Conservation (phyloP, 1,140 invertebrate genomes). For the Drosophila gunungcola region DNA sequence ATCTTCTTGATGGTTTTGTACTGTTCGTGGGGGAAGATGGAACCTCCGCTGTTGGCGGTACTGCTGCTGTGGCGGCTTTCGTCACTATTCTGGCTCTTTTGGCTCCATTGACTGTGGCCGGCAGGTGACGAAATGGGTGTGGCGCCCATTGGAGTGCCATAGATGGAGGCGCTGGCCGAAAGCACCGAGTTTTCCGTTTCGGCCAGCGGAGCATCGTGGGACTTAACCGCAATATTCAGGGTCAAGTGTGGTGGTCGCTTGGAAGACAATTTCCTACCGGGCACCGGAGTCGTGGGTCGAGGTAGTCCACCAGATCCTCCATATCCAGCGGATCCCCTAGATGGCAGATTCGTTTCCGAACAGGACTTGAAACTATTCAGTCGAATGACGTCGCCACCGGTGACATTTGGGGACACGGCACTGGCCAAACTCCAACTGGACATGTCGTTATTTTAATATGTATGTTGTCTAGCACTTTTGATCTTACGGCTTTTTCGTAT, state of each 20-base stretch:
- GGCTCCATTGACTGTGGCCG: constrained; percentile 28
- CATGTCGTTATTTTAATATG: constrained; percentile 40
- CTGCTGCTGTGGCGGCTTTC: constrained; percentile 16
- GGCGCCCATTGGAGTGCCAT: constrained; percentile 52
- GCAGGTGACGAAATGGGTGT: constrained; percentile 34
- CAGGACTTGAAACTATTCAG: constrained; percentile 51
- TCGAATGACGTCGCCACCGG: constrained; percentile 57
- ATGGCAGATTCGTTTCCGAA: constrained; percentile 51
- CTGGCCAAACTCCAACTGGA: constrained; percentile 76
- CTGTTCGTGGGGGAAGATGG: constrained; percentile 72
- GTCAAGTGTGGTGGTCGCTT: constrained; percentile 65
- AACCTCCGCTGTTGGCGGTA: constrained; percentile 46
- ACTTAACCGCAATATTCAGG: constrained; percentile 27
- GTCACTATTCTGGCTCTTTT: constrained; percentile 14
- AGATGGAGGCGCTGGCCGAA: constrained; percentile 50
- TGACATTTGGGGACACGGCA: constrained; percentile 62
- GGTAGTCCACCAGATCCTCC: constrained; percentile 21
- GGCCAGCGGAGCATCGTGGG: constrained; percentile 45
- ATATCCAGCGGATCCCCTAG: constrained; percentile 4
- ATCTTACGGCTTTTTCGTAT: constrained; percentile 25
- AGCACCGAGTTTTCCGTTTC: constrained; percentile 55
- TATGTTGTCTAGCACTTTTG: constrained; percentile 23
- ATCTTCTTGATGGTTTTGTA: constrained; percentile 73
- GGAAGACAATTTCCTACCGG: constrained; percentile 50
- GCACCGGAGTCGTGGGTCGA: constrained; percentile 69